Conservation (phyloP, 1,140 invertebrate genomes). For the Pseudachorutes palmiensis region DNA sequence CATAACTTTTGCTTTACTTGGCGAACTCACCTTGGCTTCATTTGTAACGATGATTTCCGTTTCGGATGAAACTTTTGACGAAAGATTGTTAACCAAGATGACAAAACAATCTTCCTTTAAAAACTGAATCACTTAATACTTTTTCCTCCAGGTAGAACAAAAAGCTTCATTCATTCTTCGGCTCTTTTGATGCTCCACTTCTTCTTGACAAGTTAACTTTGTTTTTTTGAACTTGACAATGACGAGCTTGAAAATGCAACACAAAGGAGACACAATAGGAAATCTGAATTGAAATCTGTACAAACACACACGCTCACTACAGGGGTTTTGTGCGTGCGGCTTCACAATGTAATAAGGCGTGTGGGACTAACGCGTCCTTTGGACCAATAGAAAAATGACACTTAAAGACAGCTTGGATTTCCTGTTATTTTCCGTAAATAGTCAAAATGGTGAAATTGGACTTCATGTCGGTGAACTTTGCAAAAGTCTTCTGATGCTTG, state of each 20-base stretch:
- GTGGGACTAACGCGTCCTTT: not conserved
- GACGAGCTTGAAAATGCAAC: not conserved
- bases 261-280: not conserved
- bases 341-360: not conserved
- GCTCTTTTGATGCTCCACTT: constrained; percentile 1
- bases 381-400: not conserved
- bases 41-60: not conserved
- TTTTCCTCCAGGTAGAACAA: not conserved
- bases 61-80: not conserved
- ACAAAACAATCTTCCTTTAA: not conserved
- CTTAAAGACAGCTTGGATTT: no score
- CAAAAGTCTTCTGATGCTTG: not conserved
- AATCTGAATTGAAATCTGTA: not conserved
- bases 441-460: not conserved
- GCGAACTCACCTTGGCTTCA: constrained; percentile 2
- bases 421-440: not conserved
- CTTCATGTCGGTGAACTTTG: not conserved
- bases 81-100: not conserved
- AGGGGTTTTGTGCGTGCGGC: not conserved
- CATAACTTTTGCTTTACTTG: not conserved
- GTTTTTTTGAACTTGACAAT: not conserved
- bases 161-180: not conserved
- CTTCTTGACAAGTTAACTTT: constrained; percentile 4
- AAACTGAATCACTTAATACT: not conserved
- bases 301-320: not conserved